Conservation (phyloP, 37 sponge, comb jelly and placozoan genomes). For the Diacarnus erythraeanus region DNA sequence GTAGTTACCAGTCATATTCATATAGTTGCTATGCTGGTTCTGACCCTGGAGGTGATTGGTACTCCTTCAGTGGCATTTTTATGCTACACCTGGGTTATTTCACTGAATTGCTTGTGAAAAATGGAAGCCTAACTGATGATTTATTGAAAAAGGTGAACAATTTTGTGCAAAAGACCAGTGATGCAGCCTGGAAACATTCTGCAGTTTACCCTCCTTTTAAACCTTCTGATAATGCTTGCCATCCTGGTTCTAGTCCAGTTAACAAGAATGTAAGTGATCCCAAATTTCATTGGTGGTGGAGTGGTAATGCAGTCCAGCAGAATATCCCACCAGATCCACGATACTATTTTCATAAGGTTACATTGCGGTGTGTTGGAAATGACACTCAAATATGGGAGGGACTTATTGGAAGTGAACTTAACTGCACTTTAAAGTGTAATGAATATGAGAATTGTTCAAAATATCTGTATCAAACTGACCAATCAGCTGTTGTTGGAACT, state of each 20-base stretch:
- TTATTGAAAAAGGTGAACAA: neutral
- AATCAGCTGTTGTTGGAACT: neutral
- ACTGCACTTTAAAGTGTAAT: constrained; percentile 21
- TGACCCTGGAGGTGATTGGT: constrained; percentile 65
- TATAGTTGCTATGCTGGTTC: neutral
- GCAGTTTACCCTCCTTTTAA: constrained; percentile 51
- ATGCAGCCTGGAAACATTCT: constrained; percentile 51
- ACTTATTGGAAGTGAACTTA: constrained; percentile 6
- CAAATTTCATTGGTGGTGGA: constrained; percentile 67
- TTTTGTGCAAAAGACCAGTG: constrained; percentile 24
- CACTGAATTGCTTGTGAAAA: constrained; percentile 25
- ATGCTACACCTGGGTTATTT: constrained; percentile 57
- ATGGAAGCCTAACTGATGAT: constrained; percentile 11
- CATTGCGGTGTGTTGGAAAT: constrained; percentile 14
- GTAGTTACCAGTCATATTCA: constrained; percentile 31
- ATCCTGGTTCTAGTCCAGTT: constrained; percentile 5
- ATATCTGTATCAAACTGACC: constrained; percentile 25
- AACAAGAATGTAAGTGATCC: constrained; percentile 2
- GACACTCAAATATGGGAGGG: constrained; percentile 36
- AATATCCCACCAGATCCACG: constrained; percentile 48
- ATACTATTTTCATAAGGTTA: constrained; percentile 11
- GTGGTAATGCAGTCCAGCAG: constrained; percentile 4
- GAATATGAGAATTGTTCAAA: constrained; percentile 20
- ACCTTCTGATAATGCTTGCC: neutral
- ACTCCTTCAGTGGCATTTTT: constrained; percentile 60